A percentile compares a stretch with the other conserved stretches of the same genome.
phyloP scores from a whole-genome alignment of 2,888 invertebrate species.

The Saturnia japonica region DNA sequence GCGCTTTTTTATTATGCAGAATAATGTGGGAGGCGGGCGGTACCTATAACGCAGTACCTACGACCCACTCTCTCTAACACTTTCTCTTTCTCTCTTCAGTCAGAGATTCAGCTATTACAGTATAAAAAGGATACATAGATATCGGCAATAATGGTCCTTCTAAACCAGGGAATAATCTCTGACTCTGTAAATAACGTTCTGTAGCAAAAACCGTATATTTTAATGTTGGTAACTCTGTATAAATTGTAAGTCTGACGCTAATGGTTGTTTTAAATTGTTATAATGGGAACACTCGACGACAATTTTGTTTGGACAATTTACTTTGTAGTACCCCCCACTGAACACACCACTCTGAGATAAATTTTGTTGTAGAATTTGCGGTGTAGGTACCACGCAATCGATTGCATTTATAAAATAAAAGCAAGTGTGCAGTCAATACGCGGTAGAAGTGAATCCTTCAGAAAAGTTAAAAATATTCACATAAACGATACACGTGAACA shows the following conservation, averaged over 20 bases:
- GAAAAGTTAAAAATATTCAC: too few relatives aligned
- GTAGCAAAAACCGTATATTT: not conserved
- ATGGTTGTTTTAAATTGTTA: slow-evolving; percentile 12
- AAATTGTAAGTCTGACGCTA: slow-evolving; percentile 3
- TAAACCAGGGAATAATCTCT: not conserved
- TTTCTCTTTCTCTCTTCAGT: too few relatives aligned
- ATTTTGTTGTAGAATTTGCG: not conserved
- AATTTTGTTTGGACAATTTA: slow-evolving; percentile 2
- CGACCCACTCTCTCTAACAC: too few relatives aligned
- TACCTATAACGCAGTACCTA: too few relatives aligned
- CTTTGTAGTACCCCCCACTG: not conserved
- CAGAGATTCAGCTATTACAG: too few relatives aligned
- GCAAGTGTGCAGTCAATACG: too few relatives aligned
- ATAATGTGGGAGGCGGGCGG: too few relatives aligned
- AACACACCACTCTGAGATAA: not conserved
- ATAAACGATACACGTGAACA: too few relatives aligned
- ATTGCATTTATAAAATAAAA: too few relatives aligned
- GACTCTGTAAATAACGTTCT: not conserved
- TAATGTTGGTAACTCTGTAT: not conserved
- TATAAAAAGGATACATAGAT: not conserved
- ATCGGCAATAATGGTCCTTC: not conserved
- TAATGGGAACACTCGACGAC: not conserved
- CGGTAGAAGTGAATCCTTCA: too few relatives aligned
- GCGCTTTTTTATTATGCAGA: too few relatives aligned
- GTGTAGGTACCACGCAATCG: not conserved